Evolutionary conservation across 2,888 invertebrate genomes (phyloP).

Genomic region (Amaurobius ferox): DNA sequence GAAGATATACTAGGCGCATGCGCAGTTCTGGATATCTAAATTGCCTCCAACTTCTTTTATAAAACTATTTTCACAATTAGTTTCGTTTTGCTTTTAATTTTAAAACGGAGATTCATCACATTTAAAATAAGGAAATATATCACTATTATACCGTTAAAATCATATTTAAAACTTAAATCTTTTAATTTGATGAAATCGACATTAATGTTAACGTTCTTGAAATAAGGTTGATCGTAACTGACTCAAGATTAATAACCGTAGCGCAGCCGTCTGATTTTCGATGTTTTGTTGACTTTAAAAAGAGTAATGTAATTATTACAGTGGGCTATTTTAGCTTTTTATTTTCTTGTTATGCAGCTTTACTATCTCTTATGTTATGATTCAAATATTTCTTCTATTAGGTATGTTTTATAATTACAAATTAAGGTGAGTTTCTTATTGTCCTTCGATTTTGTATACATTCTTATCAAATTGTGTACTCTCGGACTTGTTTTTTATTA

Average conservation of each 20-base stretch:
- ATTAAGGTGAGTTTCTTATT: neutral
- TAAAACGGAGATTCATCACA: no score
- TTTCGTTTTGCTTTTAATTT: neutral
- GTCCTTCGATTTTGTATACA: neutral
- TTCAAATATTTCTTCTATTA: neutral
- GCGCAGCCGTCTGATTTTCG: slow-evolving; percentile 30
- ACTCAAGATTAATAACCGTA: slow-evolving; percentile 35
- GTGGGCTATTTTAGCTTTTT: neutral
- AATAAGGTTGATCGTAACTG: slow-evolving; percentile 19
- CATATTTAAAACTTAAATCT: no score
- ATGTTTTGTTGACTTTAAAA: slow-evolving; percentile 58
- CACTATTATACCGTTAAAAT: no score
- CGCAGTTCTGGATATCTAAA: neutral
- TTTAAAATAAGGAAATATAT: no score
- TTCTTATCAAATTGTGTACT: neutral
- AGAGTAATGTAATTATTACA: slow-evolving; percentile 31
- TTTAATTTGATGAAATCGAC: no score
- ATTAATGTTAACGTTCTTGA: no score
- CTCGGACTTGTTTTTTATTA: no score
- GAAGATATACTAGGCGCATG: slow-evolving; percentile 33
- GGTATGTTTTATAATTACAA: neutral
- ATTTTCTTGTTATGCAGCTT: neutral
- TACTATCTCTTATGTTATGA: neutral
- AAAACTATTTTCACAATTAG: neutral
- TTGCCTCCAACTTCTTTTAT: neutral